Conservation (phyloP, 2,113 vertebrate genomes). For the Laticauda laticaudata region DNA sequence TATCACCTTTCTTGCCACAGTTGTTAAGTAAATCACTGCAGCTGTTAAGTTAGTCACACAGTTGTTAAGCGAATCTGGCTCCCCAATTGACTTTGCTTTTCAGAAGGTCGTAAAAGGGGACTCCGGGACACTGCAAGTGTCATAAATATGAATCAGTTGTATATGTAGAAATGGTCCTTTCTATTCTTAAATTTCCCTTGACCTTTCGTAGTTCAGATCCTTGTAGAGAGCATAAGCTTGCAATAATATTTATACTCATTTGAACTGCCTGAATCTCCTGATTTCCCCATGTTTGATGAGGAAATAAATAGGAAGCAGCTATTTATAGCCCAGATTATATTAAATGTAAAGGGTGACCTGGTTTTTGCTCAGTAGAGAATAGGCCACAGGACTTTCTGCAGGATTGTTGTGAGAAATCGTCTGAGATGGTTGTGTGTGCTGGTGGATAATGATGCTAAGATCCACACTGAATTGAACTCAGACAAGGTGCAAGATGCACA, state of each 20-base stretch:
- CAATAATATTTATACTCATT: background rate
- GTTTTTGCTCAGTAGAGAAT: background rate
- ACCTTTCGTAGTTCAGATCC: background rate
- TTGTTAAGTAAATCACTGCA: no score
- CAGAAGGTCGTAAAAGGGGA: no score
- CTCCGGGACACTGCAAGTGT: no score
- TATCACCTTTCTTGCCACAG: no score
- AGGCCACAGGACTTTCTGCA: background rate
- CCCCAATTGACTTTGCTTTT: no score
- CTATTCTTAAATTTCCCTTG: background rate
- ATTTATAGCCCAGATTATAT: background rate
- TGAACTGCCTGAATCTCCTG: background rate
- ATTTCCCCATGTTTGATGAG: background rate
- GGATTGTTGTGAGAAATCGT: background rate
- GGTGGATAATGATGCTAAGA: background rate
- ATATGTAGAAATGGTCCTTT: background rate
- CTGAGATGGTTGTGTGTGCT: background rate
- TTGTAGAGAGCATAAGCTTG: background rate
- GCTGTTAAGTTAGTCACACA: no score
- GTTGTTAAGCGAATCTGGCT: no score
- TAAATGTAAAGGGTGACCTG: background rate
- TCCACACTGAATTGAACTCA: background rate
- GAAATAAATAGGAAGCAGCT: background rate
- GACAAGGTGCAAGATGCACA: background rate
- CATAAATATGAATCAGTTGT: no score